phyloP scores from a whole-genome alignment of 2,888 invertebrate species.

The Penaeus monodon region DNA sequence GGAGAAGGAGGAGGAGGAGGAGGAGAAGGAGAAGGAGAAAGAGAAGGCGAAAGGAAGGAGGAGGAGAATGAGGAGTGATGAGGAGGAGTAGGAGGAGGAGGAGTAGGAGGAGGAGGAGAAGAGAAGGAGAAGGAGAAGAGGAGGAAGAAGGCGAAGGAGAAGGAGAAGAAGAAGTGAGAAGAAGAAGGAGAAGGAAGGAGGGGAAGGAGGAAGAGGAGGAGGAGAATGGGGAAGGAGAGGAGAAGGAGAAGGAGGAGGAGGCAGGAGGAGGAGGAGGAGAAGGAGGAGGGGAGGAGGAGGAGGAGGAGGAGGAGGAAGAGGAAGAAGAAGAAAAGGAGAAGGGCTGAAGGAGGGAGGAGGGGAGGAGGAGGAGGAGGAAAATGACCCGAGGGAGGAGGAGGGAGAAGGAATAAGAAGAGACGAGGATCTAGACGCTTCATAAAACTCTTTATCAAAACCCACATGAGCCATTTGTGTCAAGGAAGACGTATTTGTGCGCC shows the following conservation, averaged over 20 bases:
- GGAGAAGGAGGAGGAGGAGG: too few relatives aligned
- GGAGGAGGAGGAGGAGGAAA: not conserved
- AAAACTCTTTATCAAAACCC: slow-evolving; percentile 23
- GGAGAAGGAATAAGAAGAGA: slow-evolving; percentile 12
- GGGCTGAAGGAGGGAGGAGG: not conserved
- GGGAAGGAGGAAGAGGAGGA: too few relatives aligned
- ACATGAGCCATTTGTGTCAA: slow-evolving; percentile 14
- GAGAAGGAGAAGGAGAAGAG: not conserved
- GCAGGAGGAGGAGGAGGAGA: not conserved
- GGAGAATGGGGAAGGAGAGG: not conserved
- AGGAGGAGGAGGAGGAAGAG: not conserved
- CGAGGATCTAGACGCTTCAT: not conserved
- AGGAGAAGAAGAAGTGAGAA: not conserved
- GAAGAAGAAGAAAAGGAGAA: not conserved
- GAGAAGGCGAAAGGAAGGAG: too few relatives aligned
- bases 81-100: too few relatives aligned
- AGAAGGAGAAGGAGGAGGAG: not conserved
- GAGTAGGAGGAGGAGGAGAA: too few relatives aligned
- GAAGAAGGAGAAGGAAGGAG: not conserved
- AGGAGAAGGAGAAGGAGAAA: too few relatives aligned
- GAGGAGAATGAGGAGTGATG: too few relatives aligned
- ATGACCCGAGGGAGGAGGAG: not conserved
- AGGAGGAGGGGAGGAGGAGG: not conserved
- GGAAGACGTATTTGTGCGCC: slow-evolving; percentile 9
- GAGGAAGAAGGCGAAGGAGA: not conserved